Conservation (phyloP, 2,113 vertebrate genomes). For the Otis tarda region DNA sequence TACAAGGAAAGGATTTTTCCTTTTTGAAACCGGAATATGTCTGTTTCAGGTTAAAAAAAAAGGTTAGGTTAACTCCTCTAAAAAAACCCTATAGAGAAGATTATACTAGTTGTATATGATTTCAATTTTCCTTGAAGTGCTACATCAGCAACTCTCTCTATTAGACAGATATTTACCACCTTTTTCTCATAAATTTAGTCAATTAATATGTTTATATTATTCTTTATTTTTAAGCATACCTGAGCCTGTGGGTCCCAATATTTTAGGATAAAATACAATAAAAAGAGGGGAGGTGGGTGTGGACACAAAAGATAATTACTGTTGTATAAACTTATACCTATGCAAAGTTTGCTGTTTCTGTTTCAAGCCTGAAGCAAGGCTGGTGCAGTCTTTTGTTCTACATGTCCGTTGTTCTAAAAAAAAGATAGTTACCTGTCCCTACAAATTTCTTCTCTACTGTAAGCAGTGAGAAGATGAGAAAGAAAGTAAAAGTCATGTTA, state of each 20-base stretch:
- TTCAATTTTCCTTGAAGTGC: not conserved
- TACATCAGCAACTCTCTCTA: not conserved
- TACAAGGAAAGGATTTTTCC: not conserved
- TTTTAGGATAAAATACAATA: not conserved
- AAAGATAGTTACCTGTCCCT: not conserved
- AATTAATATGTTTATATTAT: not conserved
- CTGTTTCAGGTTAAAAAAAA: not conserved
- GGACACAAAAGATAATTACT: not conserved
- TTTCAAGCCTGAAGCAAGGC: not conserved
- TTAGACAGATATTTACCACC: not conserved
- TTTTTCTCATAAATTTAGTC: not conserved
- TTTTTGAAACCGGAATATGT: not conserved
- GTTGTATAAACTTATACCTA: not conserved
- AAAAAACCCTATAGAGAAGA: not conserved
- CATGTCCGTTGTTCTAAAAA: not conserved
- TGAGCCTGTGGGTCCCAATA: not conserved
- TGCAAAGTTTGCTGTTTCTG: not conserved
- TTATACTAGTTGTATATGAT: not conserved
- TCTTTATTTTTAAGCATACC: not conserved
- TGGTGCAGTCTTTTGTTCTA: not conserved
- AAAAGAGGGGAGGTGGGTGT: accelerated
- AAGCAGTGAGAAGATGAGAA: not conserved
- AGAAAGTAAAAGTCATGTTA: not conserved
- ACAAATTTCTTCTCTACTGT: not conserved
- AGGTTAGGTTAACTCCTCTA: accelerated